Conservation (phyloP, 2,888 invertebrate genomes). For the Parasteatoda lunata region DNA sequence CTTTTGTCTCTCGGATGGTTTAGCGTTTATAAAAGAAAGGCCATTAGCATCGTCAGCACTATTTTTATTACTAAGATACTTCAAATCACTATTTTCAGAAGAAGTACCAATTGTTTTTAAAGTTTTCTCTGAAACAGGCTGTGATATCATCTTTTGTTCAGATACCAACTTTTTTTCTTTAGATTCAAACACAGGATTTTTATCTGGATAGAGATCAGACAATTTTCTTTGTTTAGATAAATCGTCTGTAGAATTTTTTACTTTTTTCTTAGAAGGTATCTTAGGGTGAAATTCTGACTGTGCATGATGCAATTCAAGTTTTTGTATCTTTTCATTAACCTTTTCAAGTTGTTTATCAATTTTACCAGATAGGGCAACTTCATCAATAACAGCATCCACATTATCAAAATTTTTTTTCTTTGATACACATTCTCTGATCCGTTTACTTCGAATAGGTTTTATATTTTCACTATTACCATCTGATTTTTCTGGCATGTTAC, state of each 20-base stretch:
- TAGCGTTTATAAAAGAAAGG: not conserved
- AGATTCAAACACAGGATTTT: not conserved
- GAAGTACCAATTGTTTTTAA: not conserved
- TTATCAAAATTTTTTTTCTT: slow-evolving; percentile 15
- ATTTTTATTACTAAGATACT: not conserved
- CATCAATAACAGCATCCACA: slow-evolving; percentile 55
- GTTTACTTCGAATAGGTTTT: slow-evolving; percentile 20
- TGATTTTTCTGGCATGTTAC: too few species aligned
- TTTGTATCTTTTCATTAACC: too few species aligned
- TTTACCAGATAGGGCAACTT: slow-evolving; percentile 30
- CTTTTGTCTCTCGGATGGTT: not conserved
- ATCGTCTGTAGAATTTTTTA: too few species aligned
- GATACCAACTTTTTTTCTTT: not conserved
- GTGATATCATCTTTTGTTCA: not conserved
- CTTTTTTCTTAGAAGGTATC: too few species aligned
- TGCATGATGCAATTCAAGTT: too few species aligned
- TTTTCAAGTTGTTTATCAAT: too few species aligned
- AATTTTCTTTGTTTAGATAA: too few species aligned
- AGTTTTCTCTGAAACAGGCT: not conserved
- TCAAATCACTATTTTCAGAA: not conserved
- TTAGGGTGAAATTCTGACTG: too few species aligned
- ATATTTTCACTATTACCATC: not conserved
- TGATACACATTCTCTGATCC: not conserved
- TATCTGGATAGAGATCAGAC: not conserved
- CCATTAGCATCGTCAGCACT: not conserved